Evolutionary conservation across 2,888 invertebrate genomes (phyloP).

Genomic region (Morinoia aosen): DNA sequence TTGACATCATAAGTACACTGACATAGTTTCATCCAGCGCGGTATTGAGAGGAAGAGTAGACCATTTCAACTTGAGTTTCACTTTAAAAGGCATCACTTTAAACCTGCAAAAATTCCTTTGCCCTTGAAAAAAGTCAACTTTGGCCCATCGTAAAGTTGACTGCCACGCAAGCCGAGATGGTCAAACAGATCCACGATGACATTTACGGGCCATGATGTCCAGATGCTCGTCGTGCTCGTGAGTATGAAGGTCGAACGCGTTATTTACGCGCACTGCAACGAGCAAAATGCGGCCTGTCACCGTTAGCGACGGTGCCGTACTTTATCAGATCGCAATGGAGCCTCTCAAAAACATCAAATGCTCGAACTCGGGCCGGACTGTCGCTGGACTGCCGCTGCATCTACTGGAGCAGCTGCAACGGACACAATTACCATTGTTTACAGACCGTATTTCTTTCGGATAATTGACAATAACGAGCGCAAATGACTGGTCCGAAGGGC

Average conservation of each 20-base stretch:
- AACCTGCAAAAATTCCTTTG: neutral
- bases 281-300: neutral
- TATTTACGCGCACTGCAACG: neutral
- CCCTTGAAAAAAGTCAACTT: neutral
- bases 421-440: slow-evolving; percentile 37
- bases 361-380: neutral
- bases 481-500: neutral
- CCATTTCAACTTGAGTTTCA: neutral
- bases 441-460: neutral
- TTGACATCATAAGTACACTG: too few relatives aligned
- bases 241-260: neutral
- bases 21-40: too few relatives aligned
- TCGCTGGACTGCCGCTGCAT: neutral
- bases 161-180: neutral
- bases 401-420: neutral
- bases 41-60: neutral
- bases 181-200: slow-evolving; percentile 17
- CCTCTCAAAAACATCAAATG: slow-evolving; percentile 12
- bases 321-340: neutral
- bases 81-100: neutral
- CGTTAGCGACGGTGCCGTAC: neutral
- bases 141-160: neutral
- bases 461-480: slow-evolving; percentile 30
- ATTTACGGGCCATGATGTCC: neutral
- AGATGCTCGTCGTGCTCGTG: neutral